These are phyloP conservation scores for Oligia latruncula DNA, from an alignment of 2,888 invertebrate species.

Conservation along the genomic window DNA sequence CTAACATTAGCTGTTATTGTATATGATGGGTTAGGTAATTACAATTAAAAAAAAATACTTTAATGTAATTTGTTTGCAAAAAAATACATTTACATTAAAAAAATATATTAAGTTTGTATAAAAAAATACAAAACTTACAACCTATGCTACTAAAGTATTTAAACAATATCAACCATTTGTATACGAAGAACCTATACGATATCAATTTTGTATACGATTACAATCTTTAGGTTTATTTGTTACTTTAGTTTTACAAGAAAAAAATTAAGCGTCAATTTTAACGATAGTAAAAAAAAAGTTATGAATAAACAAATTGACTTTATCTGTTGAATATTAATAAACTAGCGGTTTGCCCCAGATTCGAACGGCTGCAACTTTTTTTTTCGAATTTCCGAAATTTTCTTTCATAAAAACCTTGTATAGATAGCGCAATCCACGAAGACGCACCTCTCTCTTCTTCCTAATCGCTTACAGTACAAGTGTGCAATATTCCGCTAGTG, in stretches of 20 bases:
- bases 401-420: too few species aligned
- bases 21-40: neutral
- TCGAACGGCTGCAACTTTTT: too few species aligned
- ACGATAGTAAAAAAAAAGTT: slow-evolving; percentile 2
- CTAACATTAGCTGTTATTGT: neutral
- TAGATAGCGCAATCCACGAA: too few species aligned
- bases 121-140: neutral
- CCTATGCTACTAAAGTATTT: neutral
- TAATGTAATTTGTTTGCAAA: neutral
- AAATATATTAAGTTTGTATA: neutral
- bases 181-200: slow-evolving; percentile 45
- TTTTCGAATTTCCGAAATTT: too few species aligned
- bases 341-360: neutral
- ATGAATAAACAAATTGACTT: slow-evolving; percentile 8
- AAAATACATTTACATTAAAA: neutral
- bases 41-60: neutral
- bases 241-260: slow-evolving; percentile 16
- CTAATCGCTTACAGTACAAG: too few species aligned
- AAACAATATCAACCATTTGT: slow-evolving; percentile 32
- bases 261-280: slow-evolving; percentile 43
- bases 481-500: too few species aligned
- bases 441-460: too few species aligned
- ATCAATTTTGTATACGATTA: slow-evolving; percentile 54
- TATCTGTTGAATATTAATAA: slow-evolving; percentile 28
- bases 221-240: slow-evolving; percentile 17